Evolutionary conservation across 2,797 vertebrate genomes (phyloP).

Genomic region (Bucorvus abyssinicus): DNA sequence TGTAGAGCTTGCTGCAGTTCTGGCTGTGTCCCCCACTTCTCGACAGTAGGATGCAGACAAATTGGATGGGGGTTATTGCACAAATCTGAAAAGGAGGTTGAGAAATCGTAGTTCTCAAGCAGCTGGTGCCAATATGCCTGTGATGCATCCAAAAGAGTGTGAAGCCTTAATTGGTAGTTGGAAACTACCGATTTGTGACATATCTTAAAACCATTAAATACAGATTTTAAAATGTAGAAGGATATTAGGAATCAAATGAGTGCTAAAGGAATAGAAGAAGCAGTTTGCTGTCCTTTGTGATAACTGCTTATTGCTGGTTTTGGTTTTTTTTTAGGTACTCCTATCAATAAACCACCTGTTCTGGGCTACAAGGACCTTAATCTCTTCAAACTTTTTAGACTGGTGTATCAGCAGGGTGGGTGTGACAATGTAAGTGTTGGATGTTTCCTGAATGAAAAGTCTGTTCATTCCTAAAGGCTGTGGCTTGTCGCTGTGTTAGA

Average conservation of each 20-base stretch:
- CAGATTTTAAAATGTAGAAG: neutral
- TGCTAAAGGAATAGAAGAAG: neutral
- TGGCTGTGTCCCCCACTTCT: neutral
- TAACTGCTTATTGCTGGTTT: neutral
- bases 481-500: neutral
- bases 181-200: neutral
- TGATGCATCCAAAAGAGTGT: neutral
- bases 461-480: neutral
- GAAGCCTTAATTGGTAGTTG: neutral
- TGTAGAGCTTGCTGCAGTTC: neutral
- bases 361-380: slow-evolving; percentile 98
- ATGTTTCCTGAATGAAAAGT: slow-evolving; percentile 8
- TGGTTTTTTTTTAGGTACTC: slow-evolving; percentile 84
- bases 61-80: neutral
- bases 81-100: neutral
- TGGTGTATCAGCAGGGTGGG: slow-evolving; percentile 92
- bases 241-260: neutral
- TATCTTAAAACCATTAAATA: neutral
- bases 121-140: neutral
- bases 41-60: neutral
- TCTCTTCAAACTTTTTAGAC: slow-evolving; percentile 96
- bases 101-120: neutral
- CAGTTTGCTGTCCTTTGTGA: neutral
- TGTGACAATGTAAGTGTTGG: slow-evolving; percentile 88
- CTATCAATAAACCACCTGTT: slow-evolving; percentile 98